A percentile compares a stretch with the other conserved stretches of the same genome.
Evolutionary conservation across 2,888 invertebrate species (phyloP).

Genomic region (Agrotis ipsilon): DNA sequence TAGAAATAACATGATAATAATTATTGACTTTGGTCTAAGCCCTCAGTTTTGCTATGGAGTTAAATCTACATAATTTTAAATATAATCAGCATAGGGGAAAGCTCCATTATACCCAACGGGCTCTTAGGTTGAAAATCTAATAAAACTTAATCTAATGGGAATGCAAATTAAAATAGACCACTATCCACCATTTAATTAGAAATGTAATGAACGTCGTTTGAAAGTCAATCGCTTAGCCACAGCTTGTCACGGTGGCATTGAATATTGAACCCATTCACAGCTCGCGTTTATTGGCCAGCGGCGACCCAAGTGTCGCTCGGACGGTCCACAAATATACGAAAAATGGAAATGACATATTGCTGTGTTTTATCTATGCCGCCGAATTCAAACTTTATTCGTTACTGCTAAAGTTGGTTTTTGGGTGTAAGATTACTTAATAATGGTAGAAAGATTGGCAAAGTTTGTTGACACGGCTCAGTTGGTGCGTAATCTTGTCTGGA

Average conservation of each 20-base stretch:
- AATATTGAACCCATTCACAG: conserved; percentile 57
- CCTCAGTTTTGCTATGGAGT: neutral
- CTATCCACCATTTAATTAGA: conserved; percentile 23
- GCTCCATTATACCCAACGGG: neutral
- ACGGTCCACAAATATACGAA: conserved; percentile 72
- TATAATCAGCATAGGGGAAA: neutral
- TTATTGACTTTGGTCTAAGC: neutral
- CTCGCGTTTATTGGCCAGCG: conserved; percentile 71
- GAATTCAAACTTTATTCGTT: conserved; percentile 45
- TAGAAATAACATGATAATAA: no score
- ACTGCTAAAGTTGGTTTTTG: conserved; percentile 43
- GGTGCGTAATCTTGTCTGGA: conserved; percentile 78
- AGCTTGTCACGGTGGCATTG: conserved; percentile 51
- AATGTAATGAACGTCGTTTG: conserved; percentile 34
- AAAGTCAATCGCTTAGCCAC: conserved; percentile 38
- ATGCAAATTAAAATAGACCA: neutral
- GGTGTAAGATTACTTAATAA: conserved; percentile 67
- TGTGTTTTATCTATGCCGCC: conserved; percentile 15
- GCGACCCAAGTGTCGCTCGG: conserved; percentile 67
- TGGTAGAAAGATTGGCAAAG: conserved; percentile 78
- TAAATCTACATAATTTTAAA: neutral
- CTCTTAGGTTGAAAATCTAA: neutral
- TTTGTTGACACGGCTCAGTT: conserved; percentile 77
- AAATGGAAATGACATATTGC: conserved; percentile 73
- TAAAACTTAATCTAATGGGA: neutral